Conservation (phyloP, 2,888 invertebrate species). For the Eucriotettix oculatus region DNA sequence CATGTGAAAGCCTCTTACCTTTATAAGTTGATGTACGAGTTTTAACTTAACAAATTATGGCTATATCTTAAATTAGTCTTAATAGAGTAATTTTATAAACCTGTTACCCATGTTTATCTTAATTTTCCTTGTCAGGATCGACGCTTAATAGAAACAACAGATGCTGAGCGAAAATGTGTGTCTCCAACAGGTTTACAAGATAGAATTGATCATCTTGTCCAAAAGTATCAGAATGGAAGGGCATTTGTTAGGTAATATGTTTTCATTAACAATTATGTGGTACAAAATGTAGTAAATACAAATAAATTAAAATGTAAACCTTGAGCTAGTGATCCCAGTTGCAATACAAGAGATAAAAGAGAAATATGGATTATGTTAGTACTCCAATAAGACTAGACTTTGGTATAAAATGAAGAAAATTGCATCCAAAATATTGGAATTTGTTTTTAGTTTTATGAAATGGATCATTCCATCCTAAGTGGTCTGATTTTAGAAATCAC, state of each 20-base stretch:
- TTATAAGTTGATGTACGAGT: neutral
- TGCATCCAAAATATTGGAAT: no score
- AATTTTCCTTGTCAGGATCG: constrained; percentile 42
- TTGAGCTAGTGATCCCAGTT: no score
- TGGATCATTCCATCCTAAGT: no score
- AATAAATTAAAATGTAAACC: no score
- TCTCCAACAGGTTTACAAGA: constrained; percentile 71
- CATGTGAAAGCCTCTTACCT: neutral
- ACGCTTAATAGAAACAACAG: constrained; percentile 64
- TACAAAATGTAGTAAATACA: no score
- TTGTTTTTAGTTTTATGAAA: no score
- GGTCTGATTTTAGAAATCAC: no score
- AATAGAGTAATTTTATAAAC: neutral
- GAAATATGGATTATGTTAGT: no score
- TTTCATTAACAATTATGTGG: no score
- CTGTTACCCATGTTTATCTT: neutral
- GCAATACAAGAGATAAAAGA: no score
- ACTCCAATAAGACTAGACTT: no score
- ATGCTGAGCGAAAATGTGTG: constrained; percentile 71
- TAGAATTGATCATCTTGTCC: constrained; percentile 54
- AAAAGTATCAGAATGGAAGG: constrained; percentile 51
- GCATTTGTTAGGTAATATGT: constrained; percentile 60
- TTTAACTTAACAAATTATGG: neutral
- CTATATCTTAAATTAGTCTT: neutral
- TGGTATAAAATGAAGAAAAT: no score